Evolutionary conservation across 2,888 invertebrate genomes (phyloP).

Genomic region (Cerceris rybyensis): DNA sequence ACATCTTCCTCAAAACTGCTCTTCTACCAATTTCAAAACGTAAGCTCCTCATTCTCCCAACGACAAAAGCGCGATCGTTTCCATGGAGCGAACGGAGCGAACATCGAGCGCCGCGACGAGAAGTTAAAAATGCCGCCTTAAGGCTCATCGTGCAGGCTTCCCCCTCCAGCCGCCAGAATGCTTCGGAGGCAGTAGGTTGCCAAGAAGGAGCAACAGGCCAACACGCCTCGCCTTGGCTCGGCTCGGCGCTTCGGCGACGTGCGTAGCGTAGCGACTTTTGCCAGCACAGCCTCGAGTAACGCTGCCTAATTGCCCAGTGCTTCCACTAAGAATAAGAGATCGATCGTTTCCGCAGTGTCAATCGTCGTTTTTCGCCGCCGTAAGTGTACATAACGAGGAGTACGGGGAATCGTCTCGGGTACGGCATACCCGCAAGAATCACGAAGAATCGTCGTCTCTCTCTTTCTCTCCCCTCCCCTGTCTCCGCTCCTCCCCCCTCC

Average conservation of each 20-base stretch:
- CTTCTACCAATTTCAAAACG: no score
- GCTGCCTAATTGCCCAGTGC: slow-evolving; percentile 12
- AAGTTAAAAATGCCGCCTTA: background rate
- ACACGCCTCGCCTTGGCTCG: slow-evolving; percentile 68
- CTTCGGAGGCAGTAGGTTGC: slow-evolving; percentile 60
- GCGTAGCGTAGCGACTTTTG: slow-evolving; percentile 42
- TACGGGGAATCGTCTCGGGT: background rate
- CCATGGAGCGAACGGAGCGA: no score
- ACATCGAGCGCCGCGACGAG: background rate
- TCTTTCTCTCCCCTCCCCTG: slow-evolving; percentile 24
- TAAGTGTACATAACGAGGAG: background rate
- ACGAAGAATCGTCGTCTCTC: slow-evolving; percentile 28
- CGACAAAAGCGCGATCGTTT: no score
- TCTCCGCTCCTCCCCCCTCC: slow-evolving; percentile 20
- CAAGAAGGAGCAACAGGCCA: slow-evolving; percentile 72
- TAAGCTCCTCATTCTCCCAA: no score
- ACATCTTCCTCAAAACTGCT: no score
- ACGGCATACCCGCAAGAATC: slow-evolving; percentile 14
- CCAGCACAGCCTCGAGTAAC: slow-evolving; percentile 20
- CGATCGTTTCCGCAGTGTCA: background rate
- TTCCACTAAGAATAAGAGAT: slow-evolving; percentile 5
- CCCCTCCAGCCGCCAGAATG: slow-evolving; percentile 20
- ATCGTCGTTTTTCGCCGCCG: slow-evolving; percentile 6
- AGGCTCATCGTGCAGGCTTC: slow-evolving; percentile 1
- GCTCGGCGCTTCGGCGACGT: slow-evolving; percentile 58